Evolutionary conservation across 2,888 invertebrate genomes (phyloP).

Genomic region (Allygus modestus): DNA sequence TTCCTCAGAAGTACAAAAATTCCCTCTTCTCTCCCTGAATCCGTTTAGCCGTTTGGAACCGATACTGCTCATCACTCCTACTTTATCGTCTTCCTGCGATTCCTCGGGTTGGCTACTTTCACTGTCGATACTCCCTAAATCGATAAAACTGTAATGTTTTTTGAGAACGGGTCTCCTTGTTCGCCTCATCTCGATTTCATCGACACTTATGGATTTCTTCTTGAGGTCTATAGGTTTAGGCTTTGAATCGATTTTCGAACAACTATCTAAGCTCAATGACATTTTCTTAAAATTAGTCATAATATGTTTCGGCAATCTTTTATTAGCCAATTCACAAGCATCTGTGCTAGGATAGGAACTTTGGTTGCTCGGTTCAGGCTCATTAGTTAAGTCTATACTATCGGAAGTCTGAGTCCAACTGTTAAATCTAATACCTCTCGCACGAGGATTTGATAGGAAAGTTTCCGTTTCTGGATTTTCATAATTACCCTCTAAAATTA

Average conservation of each 20-base stretch:
- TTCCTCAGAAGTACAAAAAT: conserved; percentile 67
- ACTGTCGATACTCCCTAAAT: conserved; percentile 64
- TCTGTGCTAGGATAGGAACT: neutral
- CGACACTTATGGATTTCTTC: conserved; percentile 69
- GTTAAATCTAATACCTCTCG: conserved; percentile 44
- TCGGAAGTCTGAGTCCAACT: conserved; percentile 54
- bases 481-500: conserved; percentile 51
- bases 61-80: conserved; percentile 60
- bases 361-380: conserved; percentile 3
- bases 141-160: conserved; percentile 68
- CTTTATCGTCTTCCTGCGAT: conserved; percentile 56
- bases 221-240: conserved; percentile 57
- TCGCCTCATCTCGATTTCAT: conserved; percentile 69
- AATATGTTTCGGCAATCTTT: conserved; percentile 30
- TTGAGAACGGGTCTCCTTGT: conserved; percentile 62
- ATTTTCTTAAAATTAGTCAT: conserved; percentile 57
- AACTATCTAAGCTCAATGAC: conserved; percentile 60
- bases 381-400: conserved; percentile 40
- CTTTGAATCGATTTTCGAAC: conserved; percentile 40
- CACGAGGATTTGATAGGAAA: conserved; percentile 31
- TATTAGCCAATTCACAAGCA: neutral
- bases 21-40: conserved; percentile 60
- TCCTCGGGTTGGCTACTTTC: conserved; percentile 35
- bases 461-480: conserved; percentile 20
- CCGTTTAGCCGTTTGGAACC: conserved; percentile 59